Evolutionary conservation across 2,797 vertebrate species (phyloP).

Genomic region (Parauchenoglanis ngamensis): DNA sequence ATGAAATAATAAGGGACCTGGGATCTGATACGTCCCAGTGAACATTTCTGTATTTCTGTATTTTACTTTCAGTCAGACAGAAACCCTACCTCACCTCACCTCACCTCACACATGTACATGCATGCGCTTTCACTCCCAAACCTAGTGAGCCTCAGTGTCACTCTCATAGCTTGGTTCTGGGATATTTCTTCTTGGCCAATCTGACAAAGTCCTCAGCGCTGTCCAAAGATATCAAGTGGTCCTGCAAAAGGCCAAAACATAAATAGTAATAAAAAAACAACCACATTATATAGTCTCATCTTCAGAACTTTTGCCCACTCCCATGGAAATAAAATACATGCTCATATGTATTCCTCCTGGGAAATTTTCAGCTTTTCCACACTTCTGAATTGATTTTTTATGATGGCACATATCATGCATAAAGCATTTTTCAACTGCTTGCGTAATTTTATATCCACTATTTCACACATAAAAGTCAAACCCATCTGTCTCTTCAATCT

Average conservation of each 20-base stretch:
- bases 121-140: neutral
- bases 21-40: neutral
- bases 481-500: neutral
- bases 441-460: neutral
- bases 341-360: neutral
- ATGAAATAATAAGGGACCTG: neutral
- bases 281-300: neutral
- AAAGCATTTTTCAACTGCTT: neutral
- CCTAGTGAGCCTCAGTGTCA: neutral
- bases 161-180: conserved; percentile 27
- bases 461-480: neutral
- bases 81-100: neutral
- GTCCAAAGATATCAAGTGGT: conserved; percentile 48
- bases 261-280: neutral
- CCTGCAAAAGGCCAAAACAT: conserved; percentile 34
- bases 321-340: neutral
- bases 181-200: conserved; percentile 51
- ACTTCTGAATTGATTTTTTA: neutral
- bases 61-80: neutral
- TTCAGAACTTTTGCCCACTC: neutral
- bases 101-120: neutral
- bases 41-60: neutral
- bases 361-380: neutral
- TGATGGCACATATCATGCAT: neutral
- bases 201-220: conserved; percentile 51